Evolutionary conservation across 2,113 vertebrate genomes (phyloP).

Genomic region (Atherinomorus stipes): DNA sequence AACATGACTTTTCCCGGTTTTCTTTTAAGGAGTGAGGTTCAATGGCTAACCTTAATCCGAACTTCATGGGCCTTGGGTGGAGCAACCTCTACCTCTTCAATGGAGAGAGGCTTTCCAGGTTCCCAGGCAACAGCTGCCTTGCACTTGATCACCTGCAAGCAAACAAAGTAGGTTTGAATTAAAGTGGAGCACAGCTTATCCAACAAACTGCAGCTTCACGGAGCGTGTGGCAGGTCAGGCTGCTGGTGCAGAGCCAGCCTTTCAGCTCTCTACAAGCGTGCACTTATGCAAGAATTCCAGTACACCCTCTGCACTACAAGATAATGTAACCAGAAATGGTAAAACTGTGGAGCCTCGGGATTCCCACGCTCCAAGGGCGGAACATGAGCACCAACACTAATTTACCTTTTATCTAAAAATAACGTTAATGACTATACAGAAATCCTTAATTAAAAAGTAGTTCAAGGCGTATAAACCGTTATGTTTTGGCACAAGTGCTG

Average conservation of each 20-base stretch:
- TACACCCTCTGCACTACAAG: not conserved
- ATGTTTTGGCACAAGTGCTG: not conserved
- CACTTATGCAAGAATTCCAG: not conserved
- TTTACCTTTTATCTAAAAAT: no score
- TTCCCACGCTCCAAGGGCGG: not conserved
- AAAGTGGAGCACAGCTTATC: not conserved
- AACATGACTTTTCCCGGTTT: not conserved
- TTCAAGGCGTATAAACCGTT: no score
- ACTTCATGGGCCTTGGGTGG: slow-evolving; percentile 86
- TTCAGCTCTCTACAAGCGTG: not conserved
- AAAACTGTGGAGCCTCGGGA: not conserved
- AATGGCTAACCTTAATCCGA: slow-evolving; percentile 81
- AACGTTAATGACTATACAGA: no score
- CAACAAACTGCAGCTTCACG: not conserved
- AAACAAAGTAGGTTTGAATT: not conserved
- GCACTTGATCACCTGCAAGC: slow-evolving; percentile 85
- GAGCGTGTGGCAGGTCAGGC: not conserved
- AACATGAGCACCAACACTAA: no score
- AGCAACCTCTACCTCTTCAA: slow-evolving; percentile 87
- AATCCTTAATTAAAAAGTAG: no score
- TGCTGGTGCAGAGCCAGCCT: not conserved
- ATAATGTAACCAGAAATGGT: not conserved
- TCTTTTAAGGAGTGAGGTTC: not conserved
- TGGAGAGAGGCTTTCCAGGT: slow-evolving; percentile 80
- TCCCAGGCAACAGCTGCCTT: slow-evolving; percentile 87